Evolutionary conservation across 2,113 vertebrate species (phyloP).

Genomic region (Cnemophilus loriae): DNA sequence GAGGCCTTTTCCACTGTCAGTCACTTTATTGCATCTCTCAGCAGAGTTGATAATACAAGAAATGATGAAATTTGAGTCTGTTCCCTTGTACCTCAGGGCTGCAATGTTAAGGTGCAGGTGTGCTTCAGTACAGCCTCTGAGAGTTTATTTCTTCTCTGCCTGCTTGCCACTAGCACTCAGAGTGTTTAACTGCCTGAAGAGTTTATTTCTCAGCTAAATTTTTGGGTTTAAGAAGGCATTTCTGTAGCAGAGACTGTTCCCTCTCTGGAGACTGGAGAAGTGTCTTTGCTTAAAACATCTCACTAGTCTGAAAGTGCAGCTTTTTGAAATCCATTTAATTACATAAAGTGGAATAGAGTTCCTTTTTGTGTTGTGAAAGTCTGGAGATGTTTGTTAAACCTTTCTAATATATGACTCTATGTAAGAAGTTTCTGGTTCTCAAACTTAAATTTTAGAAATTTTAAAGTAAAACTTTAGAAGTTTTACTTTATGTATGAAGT

Average conservation of each 20-base stretch:
- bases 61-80: not conserved
- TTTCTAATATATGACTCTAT: not conserved
- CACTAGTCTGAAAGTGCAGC: not conserved
- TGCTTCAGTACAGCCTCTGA: not conserved
- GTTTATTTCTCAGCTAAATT: not conserved
- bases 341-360: not conserved
- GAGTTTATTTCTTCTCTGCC: not conserved
- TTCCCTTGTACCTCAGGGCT: not conserved
- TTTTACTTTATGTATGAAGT: not conserved
- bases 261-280: not conserved
- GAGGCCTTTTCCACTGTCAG: not conserved
- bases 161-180: too few relatives aligned
- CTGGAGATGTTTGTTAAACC: not conserved
- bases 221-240: not conserved
- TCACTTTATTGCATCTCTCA: not conserved
- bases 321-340: not conserved
- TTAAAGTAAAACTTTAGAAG: not conserved
- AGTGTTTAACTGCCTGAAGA: not conserved
- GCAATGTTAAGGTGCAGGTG: not conserved
- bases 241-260: not conserved
- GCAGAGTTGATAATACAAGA: not conserved
- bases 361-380: not conserved
- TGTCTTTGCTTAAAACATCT: not conserved
- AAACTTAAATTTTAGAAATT: not conserved
- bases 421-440: not conserved